Evolutionary conservation across 64 coral and sea anemone species (phyloP), one percentile per base, ranked within the genome.

Genomic region (Porites lutea): DNA sequence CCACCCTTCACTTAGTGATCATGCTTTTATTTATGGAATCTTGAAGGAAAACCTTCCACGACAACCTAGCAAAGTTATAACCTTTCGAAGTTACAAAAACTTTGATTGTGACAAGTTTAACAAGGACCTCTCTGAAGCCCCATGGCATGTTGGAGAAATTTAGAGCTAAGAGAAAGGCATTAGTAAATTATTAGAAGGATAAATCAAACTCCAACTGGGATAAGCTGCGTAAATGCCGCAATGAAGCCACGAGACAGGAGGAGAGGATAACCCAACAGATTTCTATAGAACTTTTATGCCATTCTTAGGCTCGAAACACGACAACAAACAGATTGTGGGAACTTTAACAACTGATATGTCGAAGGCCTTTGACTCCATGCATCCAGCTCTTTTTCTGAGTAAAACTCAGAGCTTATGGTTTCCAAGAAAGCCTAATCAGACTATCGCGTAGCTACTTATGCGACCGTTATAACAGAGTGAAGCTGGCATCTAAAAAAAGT

Each of bases 201-300:
- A 75, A 75, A 75, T 75, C 72, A 2, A 43, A 75, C 47, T 75
- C 45, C 46, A 75, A 75, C 72, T 50, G 72, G 72, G 72, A 75
- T 75, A 43, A 48, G 44, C 45, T 75, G 46, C 11, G 11, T 75
- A 75, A 49, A 75, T 75, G 72, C 22, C 37, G 45, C 46, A 76
- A 76, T 76, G 73, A 76, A 76, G 13, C 73, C 73, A 76, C 73
- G 12, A 8, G 73, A 76, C 73, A 76, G 14, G 51, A 48, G 47
- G 11, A 48, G 18, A 76, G 73, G 73, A 76, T 6, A 76, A 76
- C 3, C 73, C 73, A 76, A 48, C 73, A 76, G 73, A 76, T 15
- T 76, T 76, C 14, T 76, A n/a, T 14, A 48, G 74, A 52, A 51
- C 74, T 76, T 76, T 76, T 76, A 76, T 76, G 74, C 48, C 74